Conservation (phyloP, 2,888 invertebrate species). For the Sarcophaga caerulescens region DNA sequence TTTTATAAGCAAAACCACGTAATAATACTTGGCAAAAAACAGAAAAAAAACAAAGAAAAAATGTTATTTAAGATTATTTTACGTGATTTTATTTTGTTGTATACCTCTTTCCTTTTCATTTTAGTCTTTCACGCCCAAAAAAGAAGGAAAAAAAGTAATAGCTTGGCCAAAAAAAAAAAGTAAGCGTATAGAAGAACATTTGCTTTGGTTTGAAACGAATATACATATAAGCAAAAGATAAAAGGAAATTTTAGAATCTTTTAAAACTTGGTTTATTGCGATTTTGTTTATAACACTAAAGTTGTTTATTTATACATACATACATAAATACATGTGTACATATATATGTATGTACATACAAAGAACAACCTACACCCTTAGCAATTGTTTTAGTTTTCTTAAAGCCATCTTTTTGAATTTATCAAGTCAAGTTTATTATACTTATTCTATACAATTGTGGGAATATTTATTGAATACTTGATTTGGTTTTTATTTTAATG, state of each 20-base stretch:
- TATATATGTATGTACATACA: background rate
- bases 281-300: no score
- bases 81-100: slow-evolving; percentile 58
- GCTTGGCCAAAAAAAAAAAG: no score
- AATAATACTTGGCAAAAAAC: slow-evolving; percentile 38
- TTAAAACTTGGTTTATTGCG: no score
- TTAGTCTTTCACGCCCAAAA: slow-evolving; percentile 49
- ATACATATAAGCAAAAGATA: no score
- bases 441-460: slow-evolving; percentile 34
- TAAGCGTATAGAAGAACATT: no score
- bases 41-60: slow-evolving; percentile 4
- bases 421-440: background rate
- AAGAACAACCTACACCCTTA: slow-evolving; percentile 47
- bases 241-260: no score
- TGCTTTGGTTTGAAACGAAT: no score
- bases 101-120: slow-evolving; percentile 17
- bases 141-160: no score
- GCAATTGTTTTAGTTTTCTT: background rate
- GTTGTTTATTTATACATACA: no score
- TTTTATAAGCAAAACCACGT: slow-evolving; percentile 18
- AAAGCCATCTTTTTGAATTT: slow-evolving; percentile 14
- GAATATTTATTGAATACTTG: slow-evolving; percentile 34
- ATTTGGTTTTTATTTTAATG: slow-evolving; percentile 14
- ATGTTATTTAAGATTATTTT: slow-evolving; percentile 57
- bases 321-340: no score